A percentile compares a stretch with the other conserved stretches of the same genome.
phyloP scores from a whole-genome alignment of 2,113 vertebrate species.

The Agelaius tricolor region DNA sequence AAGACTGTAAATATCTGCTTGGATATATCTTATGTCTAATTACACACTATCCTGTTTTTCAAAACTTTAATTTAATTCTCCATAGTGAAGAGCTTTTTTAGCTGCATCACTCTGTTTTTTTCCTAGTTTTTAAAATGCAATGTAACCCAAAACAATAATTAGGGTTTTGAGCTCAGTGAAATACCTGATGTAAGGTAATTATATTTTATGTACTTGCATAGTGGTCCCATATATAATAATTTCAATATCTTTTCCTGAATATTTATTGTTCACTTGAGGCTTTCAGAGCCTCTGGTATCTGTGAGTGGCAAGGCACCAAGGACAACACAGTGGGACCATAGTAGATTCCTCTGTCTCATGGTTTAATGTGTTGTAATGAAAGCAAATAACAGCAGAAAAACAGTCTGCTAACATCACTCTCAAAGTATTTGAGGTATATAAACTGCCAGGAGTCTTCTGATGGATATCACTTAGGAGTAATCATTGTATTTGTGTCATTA shows the following conservation, averaged over 20 bases:
- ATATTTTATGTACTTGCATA: background rate
- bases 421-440: background rate
- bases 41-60: background rate
- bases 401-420: background rate
- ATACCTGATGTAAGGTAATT: conserved; percentile 20
- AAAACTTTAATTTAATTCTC: background rate
- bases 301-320: background rate
- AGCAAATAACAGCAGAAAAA: background rate
- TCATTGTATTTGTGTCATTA: conserved; percentile 17
- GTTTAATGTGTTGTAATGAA: background rate
- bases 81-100: background rate
- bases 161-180: conserved; percentile 18
- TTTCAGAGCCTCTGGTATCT: background rate
- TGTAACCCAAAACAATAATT: background rate
- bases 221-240: background rate
- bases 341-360: background rate
- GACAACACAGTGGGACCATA: rapidly evolving
- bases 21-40: conserved; percentile 34
- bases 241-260: background rate
- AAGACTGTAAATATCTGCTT: conserved; percentile 17
- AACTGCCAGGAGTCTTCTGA: background rate
- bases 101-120: conserved; percentile 24
- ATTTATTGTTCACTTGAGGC: background rate
- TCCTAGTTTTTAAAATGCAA: background rate
- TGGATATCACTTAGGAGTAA: background rate